These are phyloP conservation scores for Tenthredo amoena DNA, from an alignment of 2,888 invertebrate genomes.

Conservation along the genomic window DNA sequence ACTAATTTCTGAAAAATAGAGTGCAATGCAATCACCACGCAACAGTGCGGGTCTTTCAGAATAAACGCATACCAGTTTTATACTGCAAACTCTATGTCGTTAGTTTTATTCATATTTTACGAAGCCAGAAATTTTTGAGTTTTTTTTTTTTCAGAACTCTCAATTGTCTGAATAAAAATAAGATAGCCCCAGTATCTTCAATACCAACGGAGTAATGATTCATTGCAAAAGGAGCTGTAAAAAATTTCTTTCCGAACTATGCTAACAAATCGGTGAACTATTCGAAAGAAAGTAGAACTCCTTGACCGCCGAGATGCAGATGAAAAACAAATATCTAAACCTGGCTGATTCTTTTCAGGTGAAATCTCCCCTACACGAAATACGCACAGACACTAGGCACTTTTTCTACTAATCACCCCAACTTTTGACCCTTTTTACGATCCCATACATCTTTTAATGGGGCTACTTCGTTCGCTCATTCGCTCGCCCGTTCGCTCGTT, in stretches of 20 bases:
- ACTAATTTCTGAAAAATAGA: not conserved
- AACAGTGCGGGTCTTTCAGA: not conserved
- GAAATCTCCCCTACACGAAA: not conserved
- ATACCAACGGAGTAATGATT: not conserved
- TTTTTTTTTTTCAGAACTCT: not conserved
- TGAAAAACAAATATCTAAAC: not conserved
- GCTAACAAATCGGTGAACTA: not conserved
- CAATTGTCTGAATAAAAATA: not conserved
- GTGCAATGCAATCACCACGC: not conserved
- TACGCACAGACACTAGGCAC: not conserved
- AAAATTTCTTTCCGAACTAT: not conserved
- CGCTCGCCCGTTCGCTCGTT: conserved; percentile 31
- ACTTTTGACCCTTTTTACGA: conserved; percentile 47
- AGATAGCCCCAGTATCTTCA: not conserved
- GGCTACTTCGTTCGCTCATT: conserved; percentile 41
- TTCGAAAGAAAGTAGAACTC: not conserved
- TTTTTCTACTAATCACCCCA: conserved; percentile 37
- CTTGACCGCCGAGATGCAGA: not conserved
- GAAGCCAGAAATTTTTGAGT: not conserved
- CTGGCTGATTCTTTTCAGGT: not conserved
- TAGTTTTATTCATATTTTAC: not conserved
- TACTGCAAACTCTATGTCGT: not conserved
- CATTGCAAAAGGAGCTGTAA: not conserved
- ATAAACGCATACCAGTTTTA: not conserved
- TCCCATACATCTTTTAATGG: conserved; percentile 45